Percentiles rank a stretch among this genome's conserved stretches.
Evolutionary conservation across 2,888 invertebrate species (phyloP).

Genomic region (Cryptosula pallasiana): DNA sequence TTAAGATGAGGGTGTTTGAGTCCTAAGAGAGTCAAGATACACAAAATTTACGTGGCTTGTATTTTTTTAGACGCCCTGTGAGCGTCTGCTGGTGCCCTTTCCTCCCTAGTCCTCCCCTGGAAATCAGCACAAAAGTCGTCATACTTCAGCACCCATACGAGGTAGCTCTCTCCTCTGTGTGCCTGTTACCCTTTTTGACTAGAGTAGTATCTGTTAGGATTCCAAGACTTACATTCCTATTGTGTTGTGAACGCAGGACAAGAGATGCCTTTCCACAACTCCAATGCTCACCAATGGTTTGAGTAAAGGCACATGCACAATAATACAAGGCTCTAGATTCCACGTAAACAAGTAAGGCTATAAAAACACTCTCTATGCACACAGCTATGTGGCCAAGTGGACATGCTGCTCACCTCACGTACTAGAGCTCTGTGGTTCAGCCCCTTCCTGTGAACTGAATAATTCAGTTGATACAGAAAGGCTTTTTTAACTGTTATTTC

Average conservation of each 20-base stretch:
- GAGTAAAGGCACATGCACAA: conserved; percentile 68
- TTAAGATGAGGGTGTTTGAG: too few relatives aligned
- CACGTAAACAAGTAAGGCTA: neutral
- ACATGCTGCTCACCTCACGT: too few relatives aligned
- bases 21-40: too few relatives aligned
- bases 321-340: conserved; percentile 62
- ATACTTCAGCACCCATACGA: conserved; percentile 89
- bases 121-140: conserved; percentile 68
- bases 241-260: conserved; percentile 57
- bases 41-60: too few relatives aligned
- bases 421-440: too few relatives aligned
- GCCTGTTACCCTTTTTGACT: too few relatives aligned
- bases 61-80: conserved; percentile 66
- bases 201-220: too few relatives aligned
- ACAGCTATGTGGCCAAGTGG: too few relatives aligned
- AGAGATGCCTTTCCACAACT: conserved; percentile 79
- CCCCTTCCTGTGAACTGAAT: too few relatives aligned
- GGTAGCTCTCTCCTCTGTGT: conserved; percentile 34
- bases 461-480: too few relatives aligned
- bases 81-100: conserved; percentile 87
- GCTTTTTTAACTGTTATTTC: too few relatives aligned
- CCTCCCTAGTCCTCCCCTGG: conserved; percentile 67
- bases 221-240: too few relatives aligned
- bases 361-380: neutral
- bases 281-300: conserved; percentile 79